A percentile compares a stretch with the other conserved stretches of the same genome.
Conservation (phyloP, 1,140 invertebrate species). For the Contarinia nasturtii region DNA sequence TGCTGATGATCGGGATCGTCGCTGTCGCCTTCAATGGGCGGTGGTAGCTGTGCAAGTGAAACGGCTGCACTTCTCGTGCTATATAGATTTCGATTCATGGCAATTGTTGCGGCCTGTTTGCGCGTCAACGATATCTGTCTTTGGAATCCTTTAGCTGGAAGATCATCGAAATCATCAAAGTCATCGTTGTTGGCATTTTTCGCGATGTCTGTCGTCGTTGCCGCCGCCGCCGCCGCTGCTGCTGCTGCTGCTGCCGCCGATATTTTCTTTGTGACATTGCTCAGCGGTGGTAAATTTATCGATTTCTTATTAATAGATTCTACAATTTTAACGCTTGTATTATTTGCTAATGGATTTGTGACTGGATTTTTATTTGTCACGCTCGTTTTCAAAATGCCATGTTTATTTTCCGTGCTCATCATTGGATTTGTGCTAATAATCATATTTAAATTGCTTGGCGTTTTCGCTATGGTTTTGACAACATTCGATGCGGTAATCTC, state of each 20-base stretch:
- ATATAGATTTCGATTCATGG: constrained; percentile 23
- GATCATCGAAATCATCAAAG: constrained; percentile 22
- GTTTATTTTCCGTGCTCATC: too few relatives aligned
- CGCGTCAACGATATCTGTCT: constrained; percentile 35
- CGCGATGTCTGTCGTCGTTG: constrained; percentile 14
- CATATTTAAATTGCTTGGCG: neutral
- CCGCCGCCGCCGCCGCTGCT: constrained; percentile 11
- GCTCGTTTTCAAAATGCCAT: too few relatives aligned
- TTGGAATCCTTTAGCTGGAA: constrained; percentile 28
- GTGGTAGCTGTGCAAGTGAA: constrained; percentile 58
- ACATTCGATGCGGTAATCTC: constrained; percentile 33
- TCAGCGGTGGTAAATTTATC: constrained; percentile 1
- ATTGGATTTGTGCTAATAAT: too few relatives aligned
- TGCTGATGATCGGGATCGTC: constrained; percentile 21
- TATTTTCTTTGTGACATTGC: constrained; percentile 1
- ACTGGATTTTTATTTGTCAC: neutral
- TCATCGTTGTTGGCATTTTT: constrained; percentile 20
- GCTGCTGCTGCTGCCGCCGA: constrained; percentile 2
- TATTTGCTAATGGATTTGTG: neutral
- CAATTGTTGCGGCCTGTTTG: constrained; percentile 30
- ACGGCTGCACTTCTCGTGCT: constrained; percentile 37
- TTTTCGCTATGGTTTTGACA: neutral
- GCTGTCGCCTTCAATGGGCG: constrained; percentile 55
- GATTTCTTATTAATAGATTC: neutral
- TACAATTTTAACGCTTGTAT: neutral